phyloP scores from a whole-genome alignment of 1,140 invertebrate species.

The Lasaia peninsularis region DNA sequence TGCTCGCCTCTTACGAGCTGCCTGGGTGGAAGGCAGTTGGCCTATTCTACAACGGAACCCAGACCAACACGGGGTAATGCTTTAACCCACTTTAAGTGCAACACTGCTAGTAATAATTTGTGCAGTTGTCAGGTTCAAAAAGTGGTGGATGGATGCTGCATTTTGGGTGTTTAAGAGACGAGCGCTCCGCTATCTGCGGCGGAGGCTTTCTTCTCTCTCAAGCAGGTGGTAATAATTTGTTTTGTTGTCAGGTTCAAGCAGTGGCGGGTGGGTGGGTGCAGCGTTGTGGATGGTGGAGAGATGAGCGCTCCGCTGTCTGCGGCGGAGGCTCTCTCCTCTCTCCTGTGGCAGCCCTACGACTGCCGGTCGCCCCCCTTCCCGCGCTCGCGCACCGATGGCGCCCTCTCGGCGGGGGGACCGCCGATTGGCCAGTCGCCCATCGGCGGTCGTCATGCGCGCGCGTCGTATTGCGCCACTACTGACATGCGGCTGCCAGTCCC shows the following conservation, averaged over 20 bases:
- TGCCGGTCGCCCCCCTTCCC: slow-evolving; percentile 67
- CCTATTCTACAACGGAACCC: too few species aligned
- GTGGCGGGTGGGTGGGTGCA: slow-evolving; percentile 50
- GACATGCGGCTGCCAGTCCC: slow-evolving; percentile 75
- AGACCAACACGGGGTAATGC: too few species aligned
- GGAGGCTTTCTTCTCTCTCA: slow-evolving; percentile 69
- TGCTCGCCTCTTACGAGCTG: too few species aligned
- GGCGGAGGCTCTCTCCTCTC: slow-evolving; percentile 70
- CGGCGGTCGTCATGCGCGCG: slow-evolving; percentile 71
- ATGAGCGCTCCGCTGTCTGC: slow-evolving; percentile 72
- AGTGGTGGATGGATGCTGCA: slow-evolving; percentile 47
- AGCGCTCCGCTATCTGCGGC: slow-evolving; percentile 70
- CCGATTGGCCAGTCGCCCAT: slow-evolving; percentile 55
- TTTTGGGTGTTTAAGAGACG: slow-evolving; percentile 52
- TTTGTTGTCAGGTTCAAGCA: slow-evolving; percentile 37
- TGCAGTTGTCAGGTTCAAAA: slow-evolving; percentile 35
- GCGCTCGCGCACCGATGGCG: slow-evolving; percentile 63
- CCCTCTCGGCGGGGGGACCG: slow-evolving; percentile 39
- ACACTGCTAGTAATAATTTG: too few species aligned
- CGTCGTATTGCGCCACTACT: slow-evolving; percentile 55
- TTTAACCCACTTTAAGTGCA: too few species aligned
- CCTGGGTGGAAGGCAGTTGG: too few species aligned
- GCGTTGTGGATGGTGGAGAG: slow-evolving; percentile 45
- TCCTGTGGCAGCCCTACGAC: slow-evolving; percentile 76
- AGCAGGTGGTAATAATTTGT: background rate